Conservation (phyloP, 2,113 vertebrate genomes). For the Platycercus adscitus region DNA sequence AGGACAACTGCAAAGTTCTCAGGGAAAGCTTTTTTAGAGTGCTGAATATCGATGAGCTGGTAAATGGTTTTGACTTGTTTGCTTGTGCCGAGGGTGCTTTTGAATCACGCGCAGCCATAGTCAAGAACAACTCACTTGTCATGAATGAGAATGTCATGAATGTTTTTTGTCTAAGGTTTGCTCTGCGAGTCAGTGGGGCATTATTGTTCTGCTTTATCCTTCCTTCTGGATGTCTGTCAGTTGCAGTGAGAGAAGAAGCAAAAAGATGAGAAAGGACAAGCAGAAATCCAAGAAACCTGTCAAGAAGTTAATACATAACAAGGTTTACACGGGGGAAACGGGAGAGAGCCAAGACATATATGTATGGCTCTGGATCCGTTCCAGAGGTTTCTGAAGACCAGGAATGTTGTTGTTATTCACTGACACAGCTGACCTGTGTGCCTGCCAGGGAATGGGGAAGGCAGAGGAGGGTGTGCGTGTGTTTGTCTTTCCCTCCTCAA, state of each 20-base stretch:
- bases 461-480: background rate
- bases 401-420: slow-evolving; percentile 50
- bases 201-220: background rate
- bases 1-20: background rate
- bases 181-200: background rate
- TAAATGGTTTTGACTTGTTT: slow-evolving; percentile 15
- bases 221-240: background rate
- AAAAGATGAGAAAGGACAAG: background rate
- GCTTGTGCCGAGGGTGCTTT: background rate
- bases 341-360: background rate
- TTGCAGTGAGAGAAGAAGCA: background rate
- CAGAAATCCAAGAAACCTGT: background rate
- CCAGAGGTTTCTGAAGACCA: slow-evolving; percentile 47
- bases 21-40: background rate
- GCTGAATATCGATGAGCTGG: background rate
- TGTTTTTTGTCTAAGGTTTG: background rate
- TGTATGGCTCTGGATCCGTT: slow-evolving; percentile 23
- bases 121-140: slow-evolving; percentile 14
- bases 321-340: background rate
- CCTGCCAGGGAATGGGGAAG: slow-evolving; percentile 11
- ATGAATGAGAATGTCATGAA: background rate
- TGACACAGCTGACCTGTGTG: slow-evolving; percentile 60
- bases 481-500: slow-evolving; percentile 65
- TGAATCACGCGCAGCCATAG: background rate
- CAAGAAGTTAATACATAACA: background rate